Percentiles rank a stretch among this genome's conserved stretches.
Evolutionary conservation across 1,140 invertebrate species (phyloP).

Genomic region (Drosophila sulfurigaster): DNA sequence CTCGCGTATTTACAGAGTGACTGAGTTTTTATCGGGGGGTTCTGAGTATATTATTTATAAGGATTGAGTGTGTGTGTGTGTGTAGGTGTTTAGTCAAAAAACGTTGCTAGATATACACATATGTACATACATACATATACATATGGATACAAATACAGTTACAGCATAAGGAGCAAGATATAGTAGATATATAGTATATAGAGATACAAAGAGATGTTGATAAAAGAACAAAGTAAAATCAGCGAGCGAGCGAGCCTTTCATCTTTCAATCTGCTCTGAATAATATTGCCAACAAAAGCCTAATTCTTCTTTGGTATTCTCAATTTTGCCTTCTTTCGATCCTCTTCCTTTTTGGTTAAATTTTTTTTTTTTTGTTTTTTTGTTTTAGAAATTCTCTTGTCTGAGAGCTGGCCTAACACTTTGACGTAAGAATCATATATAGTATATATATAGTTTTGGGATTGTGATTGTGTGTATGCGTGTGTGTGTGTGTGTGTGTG

Average conservation of each 20-base stretch:
- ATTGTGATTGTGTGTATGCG: conserved; percentile 28
- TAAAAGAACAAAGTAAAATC: conserved; percentile 78
- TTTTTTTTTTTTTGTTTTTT: conserved; percentile 20
- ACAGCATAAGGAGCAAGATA: conserved; percentile 25
- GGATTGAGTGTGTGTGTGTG: conserved; percentile 17
- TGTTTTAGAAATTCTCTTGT: conserved; percentile 21
- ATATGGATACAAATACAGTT: conserved; percentile 45
- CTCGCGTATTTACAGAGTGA: conserved; percentile 68
- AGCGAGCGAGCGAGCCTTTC: conserved; percentile 65
- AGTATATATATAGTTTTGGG: conserved; percentile 14
- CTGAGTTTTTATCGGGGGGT: conserved; percentile 21
- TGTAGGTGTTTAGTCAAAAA: conserved; percentile 35
- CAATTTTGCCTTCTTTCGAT: conserved; percentile 16
- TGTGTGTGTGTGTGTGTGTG: conserved; percentile 22
- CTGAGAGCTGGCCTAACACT: conserved; percentile 28
- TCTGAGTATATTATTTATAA: conserved; percentile 9
- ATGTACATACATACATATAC: conserved; percentile 10
- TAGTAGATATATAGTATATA: conserved; percentile 25
- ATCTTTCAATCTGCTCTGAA: conserved; percentile 59
- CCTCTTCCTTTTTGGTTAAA: not conserved
- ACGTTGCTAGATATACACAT: conserved; percentile 46
- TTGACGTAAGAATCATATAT: conserved; percentile 28
- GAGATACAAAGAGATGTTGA: conserved; percentile 31
- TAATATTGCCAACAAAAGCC: conserved; percentile 59
- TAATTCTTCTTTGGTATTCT: conserved; percentile 20